Conservation (phyloP, 1,140 invertebrate genomes). For the Dinoponera quadriceps region DNA sequence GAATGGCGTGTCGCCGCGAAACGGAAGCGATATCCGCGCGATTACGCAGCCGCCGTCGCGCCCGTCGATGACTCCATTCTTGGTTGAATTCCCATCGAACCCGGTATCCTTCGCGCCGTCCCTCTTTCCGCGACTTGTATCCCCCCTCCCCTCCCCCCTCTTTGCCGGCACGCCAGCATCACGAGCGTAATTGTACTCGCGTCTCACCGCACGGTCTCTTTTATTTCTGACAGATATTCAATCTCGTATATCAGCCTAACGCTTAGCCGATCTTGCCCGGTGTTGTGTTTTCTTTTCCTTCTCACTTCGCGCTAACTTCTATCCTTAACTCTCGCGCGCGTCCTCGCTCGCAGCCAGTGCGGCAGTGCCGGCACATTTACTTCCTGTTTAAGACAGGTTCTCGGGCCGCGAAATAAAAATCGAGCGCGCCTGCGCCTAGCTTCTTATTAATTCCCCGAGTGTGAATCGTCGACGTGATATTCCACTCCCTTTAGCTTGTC, state of each 20-base stretch:
- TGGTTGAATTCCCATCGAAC: conserved; percentile 25
- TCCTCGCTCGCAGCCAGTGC: conserved; percentile 23
- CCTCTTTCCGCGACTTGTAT: not conserved
- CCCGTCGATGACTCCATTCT: not conserved
- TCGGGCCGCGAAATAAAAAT: conserved; percentile 37
- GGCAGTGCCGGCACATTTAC: conserved; percentile 1
- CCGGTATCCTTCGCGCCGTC: not conserved
- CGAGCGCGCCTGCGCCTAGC: conserved; percentile 24
- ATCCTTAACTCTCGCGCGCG: conserved; percentile 20
- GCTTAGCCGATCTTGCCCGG: conserved; percentile 12
- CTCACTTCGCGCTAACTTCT: not conserved
- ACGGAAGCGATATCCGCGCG: conserved; percentile 26
- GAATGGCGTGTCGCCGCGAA: not conserved
- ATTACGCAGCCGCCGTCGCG: not conserved
- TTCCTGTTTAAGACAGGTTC: conserved; percentile 51
- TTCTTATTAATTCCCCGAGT: conserved; percentile 48
- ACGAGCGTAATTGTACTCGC: conserved; percentile 37
- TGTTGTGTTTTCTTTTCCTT: conserved; percentile 20
- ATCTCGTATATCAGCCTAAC: conserved; percentile 35
- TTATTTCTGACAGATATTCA: conserved; percentile 32
- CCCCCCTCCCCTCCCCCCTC: not conserved
- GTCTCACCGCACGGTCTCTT: not conserved
- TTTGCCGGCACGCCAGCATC: not conserved
- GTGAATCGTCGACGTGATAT: conserved; percentile 21
- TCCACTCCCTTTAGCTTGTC: conserved; percentile 1